phyloP scores from a whole-genome alignment of 2,888 invertebrate species.

The Phengaris arion region DNA sequence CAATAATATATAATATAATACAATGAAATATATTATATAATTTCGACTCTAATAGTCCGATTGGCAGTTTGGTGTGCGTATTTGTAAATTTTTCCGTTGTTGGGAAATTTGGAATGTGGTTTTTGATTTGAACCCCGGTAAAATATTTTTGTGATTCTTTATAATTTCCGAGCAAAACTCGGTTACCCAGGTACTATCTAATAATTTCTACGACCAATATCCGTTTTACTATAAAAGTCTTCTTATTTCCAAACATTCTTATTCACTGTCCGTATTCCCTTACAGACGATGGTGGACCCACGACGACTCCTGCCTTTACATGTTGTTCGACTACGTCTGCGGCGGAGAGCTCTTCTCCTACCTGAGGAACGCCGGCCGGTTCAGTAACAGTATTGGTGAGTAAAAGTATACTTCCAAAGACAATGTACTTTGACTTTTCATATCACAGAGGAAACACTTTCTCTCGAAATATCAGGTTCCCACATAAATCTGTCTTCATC shows the following conservation, averaged over 20 bases:
- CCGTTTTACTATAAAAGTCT: background rate
- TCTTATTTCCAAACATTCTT: background rate
- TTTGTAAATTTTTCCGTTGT: too few relatives aligned
- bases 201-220: background rate
- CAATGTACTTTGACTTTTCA: background rate
- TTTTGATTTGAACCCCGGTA: too few relatives aligned
- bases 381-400: conserved; percentile 88
- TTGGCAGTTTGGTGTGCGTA: too few relatives aligned
- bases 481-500: conserved; percentile 19
- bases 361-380: conserved; percentile 93
- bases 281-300: conserved; percentile 94
- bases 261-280: background rate
- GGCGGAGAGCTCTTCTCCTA: conserved; percentile 99
- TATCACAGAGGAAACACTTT: background rate
- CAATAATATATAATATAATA: too few relatives aligned
- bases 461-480: conserved; percentile 8
- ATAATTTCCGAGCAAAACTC: too few relatives aligned
- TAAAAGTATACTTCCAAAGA: conserved; percentile 32
- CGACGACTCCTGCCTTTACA: conserved; percentile 94
- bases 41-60: too few relatives aligned
- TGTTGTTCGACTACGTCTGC: conserved; percentile 97
- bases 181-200: too few relatives aligned
- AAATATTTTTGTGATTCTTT: too few relatives aligned
- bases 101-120: too few relatives aligned
- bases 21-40: too few relatives aligned